phyloP scores from a whole-genome alignment of 2,888 invertebrate species.

The Notodonta ziczac region DNA sequence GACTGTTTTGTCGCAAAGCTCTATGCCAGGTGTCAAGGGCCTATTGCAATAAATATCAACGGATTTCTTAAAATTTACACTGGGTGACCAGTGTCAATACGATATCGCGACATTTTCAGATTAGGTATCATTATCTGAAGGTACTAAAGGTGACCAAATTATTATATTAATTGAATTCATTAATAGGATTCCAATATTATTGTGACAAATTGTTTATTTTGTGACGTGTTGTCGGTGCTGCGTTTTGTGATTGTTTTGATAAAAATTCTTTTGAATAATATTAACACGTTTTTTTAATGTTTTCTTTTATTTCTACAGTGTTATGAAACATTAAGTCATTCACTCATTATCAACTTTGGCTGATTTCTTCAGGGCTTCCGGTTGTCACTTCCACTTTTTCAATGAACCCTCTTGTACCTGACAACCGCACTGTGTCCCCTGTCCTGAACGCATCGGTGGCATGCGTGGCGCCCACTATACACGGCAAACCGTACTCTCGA shows the following conservation, averaged over 20 bases:
- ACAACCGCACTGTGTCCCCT: conserved; percentile 85
- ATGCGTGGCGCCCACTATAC: conserved; percentile 89
- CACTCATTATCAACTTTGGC: conserved; percentile 9
- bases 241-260: conserved; percentile 20
- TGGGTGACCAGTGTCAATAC: not conserved
- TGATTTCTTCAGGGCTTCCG: conserved; percentile 26
- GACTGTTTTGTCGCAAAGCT: no score
- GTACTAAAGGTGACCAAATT: not conserved
- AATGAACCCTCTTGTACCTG: conserved; percentile 74
- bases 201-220: not conserved
- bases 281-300: conserved; percentile 15
- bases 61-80: not conserved
- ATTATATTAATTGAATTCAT: not conserved
- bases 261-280: conserved; percentile 5
- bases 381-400: conserved; percentile 57
- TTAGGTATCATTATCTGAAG: not conserved
- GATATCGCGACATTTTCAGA: not conserved
- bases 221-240: conserved; percentile 21
- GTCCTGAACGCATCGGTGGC: conserved; percentile 88
- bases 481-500: conserved; percentile 92
- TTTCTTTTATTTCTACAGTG: conserved; percentile 7
- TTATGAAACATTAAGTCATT: not conserved
- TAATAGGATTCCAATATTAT: not conserved
- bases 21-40: no score
- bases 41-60: not conserved